Percentiles rank a stretch among this genome's conserved stretches.
Conservation (phyloP, 2,888 invertebrate genomes). For the Athalia circularis region DNA sequence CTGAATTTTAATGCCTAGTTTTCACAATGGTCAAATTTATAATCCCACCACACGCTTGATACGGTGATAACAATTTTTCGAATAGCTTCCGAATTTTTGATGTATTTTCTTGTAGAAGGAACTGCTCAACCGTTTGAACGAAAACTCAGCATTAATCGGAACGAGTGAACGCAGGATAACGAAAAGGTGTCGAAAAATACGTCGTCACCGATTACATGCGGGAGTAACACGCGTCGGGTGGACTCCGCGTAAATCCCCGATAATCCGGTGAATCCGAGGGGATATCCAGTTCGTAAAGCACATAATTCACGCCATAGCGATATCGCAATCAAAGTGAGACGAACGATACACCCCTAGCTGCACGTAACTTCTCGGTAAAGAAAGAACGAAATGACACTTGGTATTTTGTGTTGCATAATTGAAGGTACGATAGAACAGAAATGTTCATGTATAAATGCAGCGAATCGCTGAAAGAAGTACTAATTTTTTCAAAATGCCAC, state of each 20-base stretch:
- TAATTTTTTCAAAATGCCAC: no score
- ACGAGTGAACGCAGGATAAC: neutral
- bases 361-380: neutral
- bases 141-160: neutral
- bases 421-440: no score
- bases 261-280: conserved; percentile 32
- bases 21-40: no score
- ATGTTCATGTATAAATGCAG: no score
- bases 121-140: neutral
- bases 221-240: conserved; percentile 21
- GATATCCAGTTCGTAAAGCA: conserved; percentile 26
- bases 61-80: no score
- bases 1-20: no score
- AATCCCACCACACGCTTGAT: no score
- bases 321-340: neutral
- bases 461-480: no score
- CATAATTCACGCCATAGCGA: conserved; percentile 2
- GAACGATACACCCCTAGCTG: conserved; percentile 16
- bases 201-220: conserved; percentile 28
- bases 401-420: neutral
- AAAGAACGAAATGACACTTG: neutral
- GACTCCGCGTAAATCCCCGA: conserved; percentile 32
- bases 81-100: no score
- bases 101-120: no score
- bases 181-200: conserved; percentile 3